Percentiles rank a stretch among this genome's conserved stretches.
Conservation (phyloP, 2,797 vertebrate genomes). For the Xenops minutus region DNA sequence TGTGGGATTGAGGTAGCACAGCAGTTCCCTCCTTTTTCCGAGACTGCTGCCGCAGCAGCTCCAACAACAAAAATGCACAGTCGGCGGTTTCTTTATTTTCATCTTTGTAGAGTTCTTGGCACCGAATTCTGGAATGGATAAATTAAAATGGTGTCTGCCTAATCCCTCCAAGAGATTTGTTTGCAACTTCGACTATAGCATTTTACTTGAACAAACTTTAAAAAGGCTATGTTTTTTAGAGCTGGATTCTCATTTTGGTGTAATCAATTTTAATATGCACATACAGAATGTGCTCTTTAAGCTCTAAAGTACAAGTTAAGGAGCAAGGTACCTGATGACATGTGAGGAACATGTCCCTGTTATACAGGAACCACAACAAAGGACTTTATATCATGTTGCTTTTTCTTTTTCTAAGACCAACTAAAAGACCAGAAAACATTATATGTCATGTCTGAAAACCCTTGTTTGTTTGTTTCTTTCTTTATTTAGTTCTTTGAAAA, state of each 20-base stretch:
- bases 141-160: slow-evolving; percentile 70
- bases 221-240: slow-evolving; percentile 13
- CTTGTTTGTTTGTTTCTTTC: neutral
- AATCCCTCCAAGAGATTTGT: slow-evolving; percentile 61
- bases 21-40: slow-evolving; percentile 24
- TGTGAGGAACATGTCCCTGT: neutral
- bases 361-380: neutral
- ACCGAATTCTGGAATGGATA: slow-evolving; percentile 46
- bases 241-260: slow-evolving; percentile 5
- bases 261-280: slow-evolving; percentile 24
- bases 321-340: neutral
- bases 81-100: slow-evolving; percentile 65
- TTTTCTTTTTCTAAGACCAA: neutral
- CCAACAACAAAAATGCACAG: slow-evolving; percentile 52
- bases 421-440: neutral
- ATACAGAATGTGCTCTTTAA: neutral
- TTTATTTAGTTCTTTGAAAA: neutral
- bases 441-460: neutral
- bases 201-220: slow-evolving; percentile 57
- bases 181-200: slow-evolving; percentile 9
- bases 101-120: slow-evolving; percentile 59
- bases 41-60: slow-evolving; percentile 38
- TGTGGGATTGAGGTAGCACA: neutral
- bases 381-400: neutral
- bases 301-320: neutral